Base-by-base conservation (phyloP, 2,797 vertebrate genomes). In the Acridotheres tristis region DNA sequence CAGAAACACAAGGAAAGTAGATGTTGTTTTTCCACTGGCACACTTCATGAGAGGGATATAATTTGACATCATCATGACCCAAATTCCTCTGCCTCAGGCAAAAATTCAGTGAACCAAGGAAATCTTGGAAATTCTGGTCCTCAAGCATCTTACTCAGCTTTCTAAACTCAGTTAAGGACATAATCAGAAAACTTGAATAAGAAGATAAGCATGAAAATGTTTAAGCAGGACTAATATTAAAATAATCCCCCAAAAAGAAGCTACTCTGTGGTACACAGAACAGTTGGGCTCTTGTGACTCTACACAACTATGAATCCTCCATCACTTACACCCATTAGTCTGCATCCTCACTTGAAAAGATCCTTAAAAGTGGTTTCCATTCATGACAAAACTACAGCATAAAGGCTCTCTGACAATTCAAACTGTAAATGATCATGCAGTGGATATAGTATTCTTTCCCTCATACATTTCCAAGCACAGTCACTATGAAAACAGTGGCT, bases 361-460 rank as follows among this genome's bases (percentile, higher is more conserved):
- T 47, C 25, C 26, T 62, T n/a, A 30, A 40, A 68, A 82, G 7
- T 16, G 12, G 47, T 66, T 76, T 38, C 23, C 12, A 62, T 21
- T 65, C 53, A 8, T 38, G 30, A 50, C 32, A 43, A 32, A 87
- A 65, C 59, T 20, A 29, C 13, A 38, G 25, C 0, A 1, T 26
- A 47, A 76, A 26, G 8, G 20, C 57, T 58, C 51, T 69, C 43
- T 48, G 34, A 58, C 43, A 50, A 47, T 32, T 73, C 48, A 59
- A 43, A 54, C 40, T n/a, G 26, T 19, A 61, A 57, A 71, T 27
- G 13, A 73, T 59, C 25, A n/a, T 12, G 13, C 45, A 77, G 27
- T 2, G 9, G 26, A 69, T 0, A 0, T 1, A 19, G 29, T n/a
- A 32, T 19, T 55, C 67, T 40, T 63, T 84, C 36, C 36, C 40